Conservation (phyloP, 2,797 vertebrate species). For the Epinephelus malabaricus region DNA sequence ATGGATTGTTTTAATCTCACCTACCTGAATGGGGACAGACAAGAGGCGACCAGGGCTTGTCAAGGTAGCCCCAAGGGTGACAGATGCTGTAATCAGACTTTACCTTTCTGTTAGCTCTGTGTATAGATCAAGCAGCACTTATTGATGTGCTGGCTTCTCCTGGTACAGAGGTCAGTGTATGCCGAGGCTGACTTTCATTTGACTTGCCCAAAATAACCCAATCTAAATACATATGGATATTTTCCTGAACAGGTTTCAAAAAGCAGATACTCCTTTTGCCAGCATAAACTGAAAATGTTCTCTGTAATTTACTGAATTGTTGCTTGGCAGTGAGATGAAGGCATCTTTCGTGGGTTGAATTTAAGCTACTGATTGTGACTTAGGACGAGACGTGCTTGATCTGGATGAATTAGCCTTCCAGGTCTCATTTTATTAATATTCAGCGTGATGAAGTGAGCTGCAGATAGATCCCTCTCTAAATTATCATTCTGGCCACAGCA, state of each 20-base stretch:
- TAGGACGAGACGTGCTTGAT: neutral
- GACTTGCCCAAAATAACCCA: neutral
- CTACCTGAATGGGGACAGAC: slow-evolving; percentile 21
- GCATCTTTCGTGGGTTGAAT: slow-evolving; percentile 13
- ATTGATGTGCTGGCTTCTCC: slow-evolving; percentile 13
- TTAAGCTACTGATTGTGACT: slow-evolving; percentile 18
- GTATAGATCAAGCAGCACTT: neutral
- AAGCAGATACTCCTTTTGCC: neutral
- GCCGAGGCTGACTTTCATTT: slow-evolving; percentile 1
- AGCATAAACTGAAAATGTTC: neutral
- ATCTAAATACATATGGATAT: neutral
- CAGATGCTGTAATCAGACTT: slow-evolving; percentile 37
- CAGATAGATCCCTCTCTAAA: slow-evolving; percentile 58
- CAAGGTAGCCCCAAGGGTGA: slow-evolving; percentile 7
- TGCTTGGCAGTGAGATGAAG: neutral
- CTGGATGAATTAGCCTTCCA: slow-evolving; percentile 53
- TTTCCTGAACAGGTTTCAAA: neutral
- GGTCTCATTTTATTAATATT: slow-evolving; percentile 68
- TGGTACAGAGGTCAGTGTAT: neutral
- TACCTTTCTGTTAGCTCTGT: slow-evolving; percentile 17
- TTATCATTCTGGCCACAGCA: slow-evolving; percentile 66
- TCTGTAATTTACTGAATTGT: neutral
- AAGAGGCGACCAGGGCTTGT: slow-evolving; percentile 6
- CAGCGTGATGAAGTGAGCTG: slow-evolving; percentile 61
- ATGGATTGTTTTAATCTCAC: slow-evolving; percentile 49